Evolutionary conservation across 2,888 invertebrate species (phyloP).

Genomic region (Koerneria pararmatus): DNA sequence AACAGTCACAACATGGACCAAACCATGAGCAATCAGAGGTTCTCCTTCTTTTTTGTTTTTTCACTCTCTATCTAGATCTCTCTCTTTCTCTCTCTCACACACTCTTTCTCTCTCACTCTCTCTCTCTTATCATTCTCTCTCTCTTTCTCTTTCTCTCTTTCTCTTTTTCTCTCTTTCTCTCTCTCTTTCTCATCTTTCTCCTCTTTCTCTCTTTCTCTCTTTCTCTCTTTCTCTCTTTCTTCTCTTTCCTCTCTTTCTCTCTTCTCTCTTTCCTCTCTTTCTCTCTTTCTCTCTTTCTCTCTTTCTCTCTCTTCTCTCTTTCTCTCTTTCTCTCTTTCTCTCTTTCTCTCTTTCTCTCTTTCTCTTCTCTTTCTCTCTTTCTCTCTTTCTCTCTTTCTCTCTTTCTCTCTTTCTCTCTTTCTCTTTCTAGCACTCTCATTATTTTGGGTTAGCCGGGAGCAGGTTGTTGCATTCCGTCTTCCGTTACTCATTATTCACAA

Average conservation of each 20-base stretch:
- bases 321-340: neutral
- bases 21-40: too few relatives aligned
- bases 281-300: neutral
- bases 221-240: neutral
- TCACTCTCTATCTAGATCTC: too few relatives aligned
- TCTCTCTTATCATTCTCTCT: neutral
- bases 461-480: too few relatives aligned
- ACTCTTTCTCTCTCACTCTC: too few relatives aligned
- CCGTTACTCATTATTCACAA: too few relatives aligned
- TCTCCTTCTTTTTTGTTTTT: too few relatives aligned
- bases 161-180: neutral
- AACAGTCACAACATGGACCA: too few relatives aligned
- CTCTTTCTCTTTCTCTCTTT: conserved; percentile 13
- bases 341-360: neutral
- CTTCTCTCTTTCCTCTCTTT: neutral
- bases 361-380: neutral
- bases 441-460: too few relatives aligned
- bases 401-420: neutral
- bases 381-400: neutral
- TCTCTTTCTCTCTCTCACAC: too few relatives aligned
- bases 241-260: neutral
- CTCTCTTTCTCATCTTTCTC: conserved; percentile 3
- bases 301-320: neutral
- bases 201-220: conserved; percentile 12
- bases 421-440: too few relatives aligned